Conservation (phyloP, 2,797 vertebrate genomes). For the Argya squamiceps region DNA sequence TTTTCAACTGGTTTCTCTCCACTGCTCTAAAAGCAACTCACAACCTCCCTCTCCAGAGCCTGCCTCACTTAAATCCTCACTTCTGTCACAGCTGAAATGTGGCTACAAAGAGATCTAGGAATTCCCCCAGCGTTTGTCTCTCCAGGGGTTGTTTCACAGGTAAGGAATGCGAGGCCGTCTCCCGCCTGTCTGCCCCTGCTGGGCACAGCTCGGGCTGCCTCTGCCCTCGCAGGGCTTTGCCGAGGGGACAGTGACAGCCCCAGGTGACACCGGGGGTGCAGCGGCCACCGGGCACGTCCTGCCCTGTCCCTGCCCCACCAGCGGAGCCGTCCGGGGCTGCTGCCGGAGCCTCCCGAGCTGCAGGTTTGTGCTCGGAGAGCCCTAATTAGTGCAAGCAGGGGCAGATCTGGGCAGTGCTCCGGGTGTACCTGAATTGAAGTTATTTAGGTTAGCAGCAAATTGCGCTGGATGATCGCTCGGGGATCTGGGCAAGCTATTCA, state of each 20-base stretch:
- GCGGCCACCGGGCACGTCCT: neutral
- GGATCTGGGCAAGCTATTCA: conserved; percentile 53
- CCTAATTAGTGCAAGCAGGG: conserved; percentile 28
- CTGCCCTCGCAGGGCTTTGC: fast-evolving
- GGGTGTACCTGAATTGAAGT: conserved; percentile 12
- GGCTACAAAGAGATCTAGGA: conserved; percentile 13
- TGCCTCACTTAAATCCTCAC: neutral
- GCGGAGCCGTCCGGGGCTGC: neutral
- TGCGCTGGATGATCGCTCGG: neutral
- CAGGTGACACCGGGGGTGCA: no score
- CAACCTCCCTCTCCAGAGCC: neutral
- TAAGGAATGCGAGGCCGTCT: neutral
- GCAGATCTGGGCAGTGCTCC: conserved; percentile 57
- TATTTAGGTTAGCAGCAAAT: conserved; percentile 52
- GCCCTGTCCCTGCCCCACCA: neutral
- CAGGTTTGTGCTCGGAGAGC: neutral
- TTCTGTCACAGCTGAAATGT: neutral
- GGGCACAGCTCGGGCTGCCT: fast-evolving
- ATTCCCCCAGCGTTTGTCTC: neutral
- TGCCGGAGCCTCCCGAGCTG: neutral
- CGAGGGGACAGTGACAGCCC: neutral
- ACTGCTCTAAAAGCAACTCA: neutral
- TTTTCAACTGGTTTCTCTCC: neutral
- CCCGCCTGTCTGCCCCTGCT: neutral
- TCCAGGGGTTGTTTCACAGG: neutral